A percentile compares a stretch with the other conserved stretches of the same genome.
Evolutionary conservation across 2,113 vertebrate species (phyloP).

Genomic region (Bungarus multicinctus): DNA sequence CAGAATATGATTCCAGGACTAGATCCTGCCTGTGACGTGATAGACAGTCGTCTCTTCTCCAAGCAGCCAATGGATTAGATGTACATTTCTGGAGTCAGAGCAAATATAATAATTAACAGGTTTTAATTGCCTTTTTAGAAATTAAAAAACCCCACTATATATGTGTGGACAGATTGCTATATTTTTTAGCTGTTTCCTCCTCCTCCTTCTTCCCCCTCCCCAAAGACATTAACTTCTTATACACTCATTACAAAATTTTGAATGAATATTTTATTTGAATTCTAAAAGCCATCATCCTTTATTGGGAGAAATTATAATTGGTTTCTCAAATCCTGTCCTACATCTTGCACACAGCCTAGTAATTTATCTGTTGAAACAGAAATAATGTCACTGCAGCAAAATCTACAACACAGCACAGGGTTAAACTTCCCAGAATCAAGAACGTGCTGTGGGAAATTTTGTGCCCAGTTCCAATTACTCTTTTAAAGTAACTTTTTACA

Average conservation of each 20-base stretch:
- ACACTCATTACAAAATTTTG: conserved; percentile 42
- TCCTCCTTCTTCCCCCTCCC: too few relatives aligned
- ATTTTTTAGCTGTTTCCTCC: background rate
- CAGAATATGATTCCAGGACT: background rate
- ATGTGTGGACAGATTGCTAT: background rate
- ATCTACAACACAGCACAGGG: background rate
- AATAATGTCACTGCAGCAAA: conserved; percentile 10
- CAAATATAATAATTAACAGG: background rate
- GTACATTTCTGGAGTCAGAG: background rate
- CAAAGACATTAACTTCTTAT: conserved; percentile 24
- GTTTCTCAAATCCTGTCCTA: conserved; percentile 42
- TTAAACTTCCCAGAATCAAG: conserved; percentile 40
- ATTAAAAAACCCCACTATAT: background rate
- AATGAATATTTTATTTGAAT: conserved; percentile 35
- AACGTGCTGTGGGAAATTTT: conserved; percentile 41
- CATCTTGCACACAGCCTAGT: background rate
- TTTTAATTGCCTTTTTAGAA: background rate
- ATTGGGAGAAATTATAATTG: conserved; percentile 41
- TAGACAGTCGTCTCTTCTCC: background rate
- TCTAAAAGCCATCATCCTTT: conserved; percentile 55
- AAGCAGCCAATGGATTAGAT: background rate
- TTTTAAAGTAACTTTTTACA: conserved; percentile 43
- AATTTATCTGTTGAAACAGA: conserved; percentile 41
- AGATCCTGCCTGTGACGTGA: background rate
- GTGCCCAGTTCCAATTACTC: conserved; percentile 35